These are phyloP conservation scores for Diprion similis DNA, from an alignment of 1,140 invertebrate species.

Conservation along the genomic window DNA sequence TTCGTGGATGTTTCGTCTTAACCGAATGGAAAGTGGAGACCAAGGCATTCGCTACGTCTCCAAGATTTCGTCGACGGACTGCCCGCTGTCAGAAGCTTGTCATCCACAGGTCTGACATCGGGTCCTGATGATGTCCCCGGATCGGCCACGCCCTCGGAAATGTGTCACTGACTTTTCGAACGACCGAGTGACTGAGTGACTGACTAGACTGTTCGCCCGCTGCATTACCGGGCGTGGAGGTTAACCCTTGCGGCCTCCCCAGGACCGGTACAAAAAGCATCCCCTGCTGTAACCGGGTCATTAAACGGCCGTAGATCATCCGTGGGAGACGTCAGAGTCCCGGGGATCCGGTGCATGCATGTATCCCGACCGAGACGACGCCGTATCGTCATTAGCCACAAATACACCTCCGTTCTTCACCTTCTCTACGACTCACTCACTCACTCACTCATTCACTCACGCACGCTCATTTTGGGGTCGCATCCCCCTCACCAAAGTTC, in stretches of 20 bases:
- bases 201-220: not conserved
- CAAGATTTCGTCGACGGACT: not conserved
- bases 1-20: no score
- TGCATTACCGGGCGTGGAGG: constrained; percentile 3
- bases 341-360: not conserved
- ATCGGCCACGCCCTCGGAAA: constrained; percentile 1
- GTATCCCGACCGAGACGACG: not conserved
- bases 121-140: not conserved
- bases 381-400: constrained; percentile 16
- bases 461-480: not conserved
- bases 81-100: not conserved
- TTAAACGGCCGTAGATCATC: constrained; percentile 51
- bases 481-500: not conserved
- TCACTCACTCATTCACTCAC: not conserved
- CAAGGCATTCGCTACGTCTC: no score
- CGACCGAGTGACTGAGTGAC: constrained; percentile 6
- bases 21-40: no score
- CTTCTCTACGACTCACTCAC: no score
- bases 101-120: not conserved
- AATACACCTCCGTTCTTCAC: not conserved
- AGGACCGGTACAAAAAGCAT: constrained; percentile 33
- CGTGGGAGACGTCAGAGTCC: constrained; percentile 29
- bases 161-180: constrained; percentile 4
- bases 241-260: constrained; percentile 7
- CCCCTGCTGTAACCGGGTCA: constrained; percentile 40